Conservation (phyloP, 2,113 vertebrate species). For the Sterrhoptilus dennistouni region DNA sequence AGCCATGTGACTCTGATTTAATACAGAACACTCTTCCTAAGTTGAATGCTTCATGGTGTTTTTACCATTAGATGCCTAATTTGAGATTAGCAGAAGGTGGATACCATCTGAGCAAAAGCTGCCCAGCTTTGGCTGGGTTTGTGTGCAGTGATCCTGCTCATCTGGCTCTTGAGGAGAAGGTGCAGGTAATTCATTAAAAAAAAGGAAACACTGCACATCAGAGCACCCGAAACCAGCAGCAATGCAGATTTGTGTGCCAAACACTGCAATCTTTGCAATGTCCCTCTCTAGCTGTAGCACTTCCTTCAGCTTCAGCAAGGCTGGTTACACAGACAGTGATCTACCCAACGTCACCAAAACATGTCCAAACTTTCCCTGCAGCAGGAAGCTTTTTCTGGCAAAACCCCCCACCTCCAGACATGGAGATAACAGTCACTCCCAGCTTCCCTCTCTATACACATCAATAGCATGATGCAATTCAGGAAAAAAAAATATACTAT, state of each 20-base stretch:
- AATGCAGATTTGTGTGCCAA: background rate
- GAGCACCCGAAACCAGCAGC: background rate
- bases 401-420: background rate
- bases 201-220: background rate
- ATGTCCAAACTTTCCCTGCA: fast-evolving
- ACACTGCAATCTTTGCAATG: background rate
- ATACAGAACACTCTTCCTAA: background rate
- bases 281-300: background rate
- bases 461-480: background rate
- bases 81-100: background rate
- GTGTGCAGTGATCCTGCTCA: background rate
- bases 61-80: background rate
- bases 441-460: background rate
- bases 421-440: background rate
- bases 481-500: background rate
- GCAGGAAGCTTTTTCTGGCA: background rate
- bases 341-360: background rate
- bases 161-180: background rate
- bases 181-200: background rate
- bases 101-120: background rate
- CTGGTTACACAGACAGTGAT: background rate
- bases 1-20: background rate
- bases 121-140: background rate
- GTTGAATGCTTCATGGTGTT: background rate
- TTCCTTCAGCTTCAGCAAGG: background rate